phyloP scores from a whole-genome alignment of 2,113 vertebrate genomes.

The Ceuthmochares aereus region DNA sequence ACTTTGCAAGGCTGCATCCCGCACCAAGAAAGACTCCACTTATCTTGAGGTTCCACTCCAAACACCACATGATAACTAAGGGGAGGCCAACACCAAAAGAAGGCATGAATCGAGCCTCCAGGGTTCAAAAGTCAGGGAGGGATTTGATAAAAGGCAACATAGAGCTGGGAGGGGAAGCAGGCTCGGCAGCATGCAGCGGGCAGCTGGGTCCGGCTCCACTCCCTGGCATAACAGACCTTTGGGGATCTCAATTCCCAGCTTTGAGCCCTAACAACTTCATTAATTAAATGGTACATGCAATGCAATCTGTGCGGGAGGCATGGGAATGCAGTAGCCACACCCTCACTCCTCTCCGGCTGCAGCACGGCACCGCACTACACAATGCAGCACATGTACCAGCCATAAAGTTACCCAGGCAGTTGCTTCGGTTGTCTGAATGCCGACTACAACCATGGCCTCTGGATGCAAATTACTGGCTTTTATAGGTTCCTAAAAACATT shows the following conservation, averaged over 20 bases:
- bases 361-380: background rate
- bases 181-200: accelerated
- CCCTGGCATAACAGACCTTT: background rate
- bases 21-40: background rate
- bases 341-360: background rate
- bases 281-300: background rate
- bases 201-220: background rate
- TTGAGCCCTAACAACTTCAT: background rate
- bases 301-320: background rate
- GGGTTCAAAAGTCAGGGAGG: background rate
- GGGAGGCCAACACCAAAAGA: background rate
- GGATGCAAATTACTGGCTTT: constrained; percentile 47
- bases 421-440: constrained; percentile 5
- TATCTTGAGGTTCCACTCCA: background rate
- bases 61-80: accelerated
- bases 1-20: background rate
- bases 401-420: constrained; percentile 28
- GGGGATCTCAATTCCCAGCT: background rate
- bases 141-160: background rate
- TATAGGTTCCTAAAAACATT: constrained; percentile 54
- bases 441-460: background rate
- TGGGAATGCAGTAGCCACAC: background rate
- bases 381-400: background rate
- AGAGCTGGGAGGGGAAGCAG: accelerated
- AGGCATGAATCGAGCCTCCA: accelerated